Conservation (phyloP, 2,113 vertebrate species). For the Lipophrys pholis region DNA sequence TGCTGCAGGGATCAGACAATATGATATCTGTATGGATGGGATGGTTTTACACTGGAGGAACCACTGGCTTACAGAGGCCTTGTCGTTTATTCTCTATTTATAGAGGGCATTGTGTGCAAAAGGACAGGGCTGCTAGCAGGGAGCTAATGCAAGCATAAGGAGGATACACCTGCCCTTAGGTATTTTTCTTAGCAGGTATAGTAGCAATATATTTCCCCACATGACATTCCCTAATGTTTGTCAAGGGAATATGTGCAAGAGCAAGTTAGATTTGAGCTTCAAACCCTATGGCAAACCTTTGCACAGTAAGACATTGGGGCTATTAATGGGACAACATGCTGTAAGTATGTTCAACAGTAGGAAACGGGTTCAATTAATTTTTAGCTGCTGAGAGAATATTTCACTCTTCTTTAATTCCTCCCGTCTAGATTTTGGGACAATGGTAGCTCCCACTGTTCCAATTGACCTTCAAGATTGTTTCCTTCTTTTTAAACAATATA, state of each 20-base stretch:
- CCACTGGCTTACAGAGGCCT: slow-evolving; percentile 38
- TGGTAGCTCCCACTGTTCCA: slow-evolving; percentile 19
- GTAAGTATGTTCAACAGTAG: slow-evolving; percentile 59
- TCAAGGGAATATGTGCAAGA: slow-evolving; percentile 58
- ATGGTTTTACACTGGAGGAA: slow-evolving; percentile 58
- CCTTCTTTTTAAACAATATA: slow-evolving; percentile 1
- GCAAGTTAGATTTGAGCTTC: slow-evolving; percentile 42
- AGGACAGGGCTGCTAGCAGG: slow-evolving; percentile 66
- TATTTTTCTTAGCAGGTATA: slow-evolving; percentile 64
- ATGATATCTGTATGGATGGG: slow-evolving; percentile 73
- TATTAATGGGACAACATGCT: slow-evolving; percentile 62
- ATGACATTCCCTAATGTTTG: slow-evolving; percentile 60
- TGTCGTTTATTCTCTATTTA: slow-evolving; percentile 68
- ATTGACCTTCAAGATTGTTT: slow-evolving; percentile 46
- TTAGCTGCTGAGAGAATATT: slow-evolving; percentile 28
- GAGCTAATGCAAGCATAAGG: slow-evolving; percentile 67
- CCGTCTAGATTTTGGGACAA: slow-evolving; percentile 19
- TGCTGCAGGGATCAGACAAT: slow-evolving; percentile 70
- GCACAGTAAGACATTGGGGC: slow-evolving; percentile 50
- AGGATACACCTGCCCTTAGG: slow-evolving; percentile 71
- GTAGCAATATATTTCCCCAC: slow-evolving; percentile 65
- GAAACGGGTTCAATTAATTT: slow-evolving; percentile 50
- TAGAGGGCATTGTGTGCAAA: slow-evolving; percentile 65
- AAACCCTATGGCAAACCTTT: slow-evolving; percentile 59
- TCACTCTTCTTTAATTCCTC: slow-evolving; percentile 12